Base-by-base conservation (phyloP, 1,140 invertebrate genomes). In the Drosophila kurseongensis region DNA sequence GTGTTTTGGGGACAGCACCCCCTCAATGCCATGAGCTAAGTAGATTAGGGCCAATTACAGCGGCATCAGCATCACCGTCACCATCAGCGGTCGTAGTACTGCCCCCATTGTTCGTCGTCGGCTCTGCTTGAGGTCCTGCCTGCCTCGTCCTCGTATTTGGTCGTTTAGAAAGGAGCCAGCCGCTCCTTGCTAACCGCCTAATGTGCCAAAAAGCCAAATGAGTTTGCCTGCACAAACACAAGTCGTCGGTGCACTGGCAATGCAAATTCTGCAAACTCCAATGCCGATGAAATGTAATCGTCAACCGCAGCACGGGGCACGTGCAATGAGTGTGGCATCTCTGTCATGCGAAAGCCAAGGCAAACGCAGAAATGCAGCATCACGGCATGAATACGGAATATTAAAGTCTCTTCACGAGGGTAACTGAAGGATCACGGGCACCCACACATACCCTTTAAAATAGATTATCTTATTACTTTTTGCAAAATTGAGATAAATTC, bases 41-140 rank as follows among this genome's bases (percentile, higher is more conserved):
- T 89, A 88, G 83, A 88, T 88, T 88, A 89, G 75, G 80, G 83
- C 79, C 79, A 88, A 83, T 79, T 86, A 63, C 83, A 83, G 52
- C 40, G 60, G 62, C 68, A 78, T 78, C 68, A 72, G 57, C 68
- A 67, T 73, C 69, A 73, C 68, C 68, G 56, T 68, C 68, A 71
- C 51, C 68, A 58, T 71, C 65, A 71, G 44, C 65, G 68, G 68
- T 58, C 54, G 41, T 29, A 51, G 18, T 44, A 41, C 12, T 23
- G 51, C 38, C 36, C n/a, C 47, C 51, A 65, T 59, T 78, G 56
- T 41, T 35, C 7, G 50, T 32, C 7, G 50, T 14, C n/a, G 14
- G 54, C 5, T 36, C 57, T 38, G 41, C 72, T 72, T 59, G 55
- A 75, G 62, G 35, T 67, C 42, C 40, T 41, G 16, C 23, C 36